These are phyloP conservation scores for Bombyx mandarina DNA, from an alignment of 1,140 invertebrate species.

Conservation along the genomic window DNA sequence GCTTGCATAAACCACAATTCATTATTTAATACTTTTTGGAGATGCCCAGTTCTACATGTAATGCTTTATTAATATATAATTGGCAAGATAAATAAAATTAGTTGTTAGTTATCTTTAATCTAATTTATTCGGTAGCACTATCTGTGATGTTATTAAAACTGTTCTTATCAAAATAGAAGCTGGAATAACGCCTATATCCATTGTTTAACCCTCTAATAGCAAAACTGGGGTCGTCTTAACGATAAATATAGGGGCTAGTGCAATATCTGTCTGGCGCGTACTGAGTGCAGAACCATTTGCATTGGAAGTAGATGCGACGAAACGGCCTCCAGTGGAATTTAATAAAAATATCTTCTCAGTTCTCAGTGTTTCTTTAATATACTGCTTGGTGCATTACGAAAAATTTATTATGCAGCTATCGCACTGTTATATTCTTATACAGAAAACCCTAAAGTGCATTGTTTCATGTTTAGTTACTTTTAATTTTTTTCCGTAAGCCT, in stretches of 20 bases:
- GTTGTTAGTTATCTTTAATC: too few relatives aligned
- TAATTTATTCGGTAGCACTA: too few relatives aligned
- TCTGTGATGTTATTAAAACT: too few relatives aligned
- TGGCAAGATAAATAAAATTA: too few relatives aligned
- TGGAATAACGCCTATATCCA: slow-evolving; percentile 10
- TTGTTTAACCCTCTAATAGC: slow-evolving; percentile 26
- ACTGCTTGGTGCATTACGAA: slow-evolving; percentile 10
- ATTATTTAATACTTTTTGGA: too few relatives aligned
- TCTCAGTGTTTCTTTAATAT: slow-evolving; percentile 36
- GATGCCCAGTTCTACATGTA: too few relatives aligned
- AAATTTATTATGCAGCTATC: slow-evolving; percentile 11
- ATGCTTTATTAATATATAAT: too few relatives aligned
- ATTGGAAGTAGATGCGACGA: slow-evolving; percentile 40
- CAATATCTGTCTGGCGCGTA: slow-evolving; percentile 52
- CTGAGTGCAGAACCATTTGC: slow-evolving; percentile 41
- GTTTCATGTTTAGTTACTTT: not conserved
- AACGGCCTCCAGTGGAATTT: slow-evolving; percentile 58
- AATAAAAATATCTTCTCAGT: slow-evolving; percentile 62
- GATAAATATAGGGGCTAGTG: slow-evolving; percentile 51
- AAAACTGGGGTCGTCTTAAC: slow-evolving; percentile 25
- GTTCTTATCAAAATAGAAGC: too few relatives aligned
- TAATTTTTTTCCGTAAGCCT: too few relatives aligned
- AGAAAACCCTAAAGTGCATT: not conserved
- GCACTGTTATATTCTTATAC: not conserved
- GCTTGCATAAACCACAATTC: not conserved